Evolutionary conservation across 2,113 vertebrate genomes (phyloP), one percentile per base, ranked within the genome.

Genomic region (Nothoprocta perdicaria): DNA sequence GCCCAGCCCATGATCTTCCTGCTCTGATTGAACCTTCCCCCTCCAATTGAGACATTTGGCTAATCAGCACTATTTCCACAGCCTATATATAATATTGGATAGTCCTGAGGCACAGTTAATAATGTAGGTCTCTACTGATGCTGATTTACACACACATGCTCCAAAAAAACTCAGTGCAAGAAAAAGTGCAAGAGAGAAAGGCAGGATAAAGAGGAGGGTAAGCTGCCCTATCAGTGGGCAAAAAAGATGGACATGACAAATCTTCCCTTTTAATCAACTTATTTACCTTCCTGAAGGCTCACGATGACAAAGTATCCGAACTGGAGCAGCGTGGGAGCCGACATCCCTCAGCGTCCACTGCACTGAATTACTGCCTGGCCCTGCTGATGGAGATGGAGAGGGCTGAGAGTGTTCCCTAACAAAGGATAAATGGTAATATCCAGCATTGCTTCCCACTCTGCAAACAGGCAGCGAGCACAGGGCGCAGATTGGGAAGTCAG

Each of bases 261-360:
- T 94, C 87, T 92, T 83, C 50, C 76, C 87, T 66, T 52, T 96
- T 97, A 95, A 97, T 96, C 95, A 96, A 95, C 69, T 96, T 95
- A 97, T 96, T 97, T 95, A 93, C 72, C 84, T 84, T 88, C 80
- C 69, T 69, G 95, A 97, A 96, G 91, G 92, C 92, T 94, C 95
- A 88, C 53, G 86, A 94, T 97, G 95, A 96, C 92, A 96, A 96
- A 97, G 91, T 80, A 73, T 82, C 90, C 86, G 94, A 96, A 96
- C 90, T 62, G 78, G 38, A 94, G 94, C 10, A 0, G 65, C 71
- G 50, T 92, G 81, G 86, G 93, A 95, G 95, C 77, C n/a, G 82
- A 94, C 95, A 96, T 88, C 81, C 45, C 74, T 93, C 86, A 91
- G 88, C 12, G 17, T 96, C 83, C 40, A 3, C 82, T 43, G 80